Evolutionary conservation across 2,888 invertebrate species (phyloP), one percentile per base, ranked within the genome.

Genomic region (Aspidapion aeneum): DNA sequence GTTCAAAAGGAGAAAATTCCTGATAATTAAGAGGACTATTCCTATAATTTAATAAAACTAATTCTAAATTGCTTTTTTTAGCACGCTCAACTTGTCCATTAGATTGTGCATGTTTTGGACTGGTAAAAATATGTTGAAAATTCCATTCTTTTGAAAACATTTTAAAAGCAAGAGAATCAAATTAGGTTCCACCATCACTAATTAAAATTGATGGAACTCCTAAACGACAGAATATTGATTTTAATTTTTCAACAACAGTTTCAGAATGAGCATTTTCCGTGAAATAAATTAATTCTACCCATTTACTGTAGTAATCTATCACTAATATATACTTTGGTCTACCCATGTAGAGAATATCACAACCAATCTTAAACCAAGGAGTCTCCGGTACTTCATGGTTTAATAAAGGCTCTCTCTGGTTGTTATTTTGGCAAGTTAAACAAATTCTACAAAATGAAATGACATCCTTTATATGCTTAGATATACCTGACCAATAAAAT

Each of bases 31-130:
- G 19, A 56, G 56, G 56, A 20, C 20, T 21, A 16, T 56, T 56
- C 3, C 5, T 20, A 56, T 56, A 56, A 56, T 56, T 56, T 21
- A 21, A 22, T n/a, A 21, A 21, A 56, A 56, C 56, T 12, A 56
- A 56, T 21, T 57, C 35, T 12, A 35, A 3, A 35, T 35, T 12
- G 12, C 12, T 35, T 35, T 12, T 35, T 35, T 35, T 35, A 35
- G 35, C 3, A 35, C 35, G 35, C 35, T 35, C 12, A 35, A 35
- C 5, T 12, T 35, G 35, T 35, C 35, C 35, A 35, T 35, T 35
- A 35, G 35, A 35, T 35, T 35, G 3, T 7, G 35, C 5, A 35
- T 35, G 35, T 35, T 12, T 35, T 35, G 35, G 35, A 35, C 35
- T 35, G 3, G 35, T 35, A 7, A 35, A 35, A 12, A 7, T 35